phyloP scores from a whole-genome alignment of 2,113 vertebrate genomes.

The Onychorhynchus coronatus region DNA sequence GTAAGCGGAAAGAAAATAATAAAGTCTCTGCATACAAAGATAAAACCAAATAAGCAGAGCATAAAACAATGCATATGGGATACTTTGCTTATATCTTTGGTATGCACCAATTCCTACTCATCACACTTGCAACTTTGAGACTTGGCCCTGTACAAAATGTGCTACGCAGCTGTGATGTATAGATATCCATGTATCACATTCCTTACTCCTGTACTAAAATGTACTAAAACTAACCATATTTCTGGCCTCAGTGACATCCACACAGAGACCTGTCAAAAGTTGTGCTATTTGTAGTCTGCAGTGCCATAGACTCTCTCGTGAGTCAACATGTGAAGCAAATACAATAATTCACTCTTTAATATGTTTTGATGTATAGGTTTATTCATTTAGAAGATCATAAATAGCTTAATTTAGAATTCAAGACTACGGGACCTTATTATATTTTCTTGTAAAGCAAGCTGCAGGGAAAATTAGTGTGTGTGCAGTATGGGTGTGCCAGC shows the following conservation, averaged over 20 bases:
- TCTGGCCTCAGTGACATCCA: neutral
- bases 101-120: neutral
- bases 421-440: neutral
- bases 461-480: accelerated
- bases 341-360: neutral
- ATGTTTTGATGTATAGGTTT: neutral
- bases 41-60: neutral
- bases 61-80: neutral
- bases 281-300: neutral
- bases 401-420: neutral
- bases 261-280: neutral
- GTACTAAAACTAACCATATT: neutral
- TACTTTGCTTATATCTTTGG: neutral
- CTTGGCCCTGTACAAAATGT: neutral
- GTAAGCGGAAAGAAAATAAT: neutral
- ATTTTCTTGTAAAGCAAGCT: neutral
- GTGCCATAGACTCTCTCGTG: neutral
- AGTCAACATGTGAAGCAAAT: neutral
- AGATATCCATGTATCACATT: neutral
- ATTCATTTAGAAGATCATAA: neutral
- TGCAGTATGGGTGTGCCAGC: neutral
- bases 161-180: neutral
- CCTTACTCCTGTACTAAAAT: neutral
- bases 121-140: neutral
- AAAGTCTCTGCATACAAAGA: neutral